Evolutionary conservation across 2,797 vertebrate species (phyloP).

Genomic region (Nyctalus aviator): DNA sequence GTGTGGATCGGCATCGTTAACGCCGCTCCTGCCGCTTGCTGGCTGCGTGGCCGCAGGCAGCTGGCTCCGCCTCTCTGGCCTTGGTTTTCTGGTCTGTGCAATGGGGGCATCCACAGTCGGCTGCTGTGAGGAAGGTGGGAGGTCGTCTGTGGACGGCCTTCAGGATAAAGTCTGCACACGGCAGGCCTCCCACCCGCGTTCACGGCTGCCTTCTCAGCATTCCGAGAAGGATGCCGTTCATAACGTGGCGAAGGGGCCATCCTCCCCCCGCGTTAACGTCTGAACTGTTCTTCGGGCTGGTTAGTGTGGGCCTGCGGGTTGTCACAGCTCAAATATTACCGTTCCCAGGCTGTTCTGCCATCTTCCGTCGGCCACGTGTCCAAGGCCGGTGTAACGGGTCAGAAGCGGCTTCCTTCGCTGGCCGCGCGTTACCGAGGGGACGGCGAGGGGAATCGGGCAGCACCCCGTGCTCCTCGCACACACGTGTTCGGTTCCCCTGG

Average conservation of each 20-base stretch:
- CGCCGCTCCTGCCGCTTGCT: not conserved
- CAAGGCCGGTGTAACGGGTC: constrained; percentile 75
- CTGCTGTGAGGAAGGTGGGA: not conserved
- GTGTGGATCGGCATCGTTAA: not conserved
- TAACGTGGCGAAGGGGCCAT: not conserved
- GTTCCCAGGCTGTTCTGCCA: constrained; percentile 71
- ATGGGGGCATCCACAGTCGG: not conserved
- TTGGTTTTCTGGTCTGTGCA: not conserved
- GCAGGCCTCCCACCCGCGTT: not conserved
- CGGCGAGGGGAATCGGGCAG: constrained; percentile 75
- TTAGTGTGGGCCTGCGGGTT: not conserved
- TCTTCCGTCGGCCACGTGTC: constrained; percentile 77
- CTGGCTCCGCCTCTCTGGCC: not conserved
- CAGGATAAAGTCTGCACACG: not conserved
- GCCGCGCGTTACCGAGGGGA: constrained; percentile 63
- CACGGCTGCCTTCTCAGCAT: not conserved
- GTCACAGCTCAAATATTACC: constrained; percentile 26
- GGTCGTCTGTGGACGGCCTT: not conserved
- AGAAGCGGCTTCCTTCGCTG: constrained; percentile 74
- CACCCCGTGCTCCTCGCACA: constrained; percentile 60
- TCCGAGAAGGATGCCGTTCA: not conserved
- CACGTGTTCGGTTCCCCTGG: constrained; percentile 17
- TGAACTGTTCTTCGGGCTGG: not conserved
- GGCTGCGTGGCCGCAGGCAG: not conserved
- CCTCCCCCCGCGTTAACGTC: not conserved